Percentiles rank a stretch among this genome's conserved stretches.
Conservation (phyloP, 2,113 vertebrate species). For the Ondatra zibethicus region DNA sequence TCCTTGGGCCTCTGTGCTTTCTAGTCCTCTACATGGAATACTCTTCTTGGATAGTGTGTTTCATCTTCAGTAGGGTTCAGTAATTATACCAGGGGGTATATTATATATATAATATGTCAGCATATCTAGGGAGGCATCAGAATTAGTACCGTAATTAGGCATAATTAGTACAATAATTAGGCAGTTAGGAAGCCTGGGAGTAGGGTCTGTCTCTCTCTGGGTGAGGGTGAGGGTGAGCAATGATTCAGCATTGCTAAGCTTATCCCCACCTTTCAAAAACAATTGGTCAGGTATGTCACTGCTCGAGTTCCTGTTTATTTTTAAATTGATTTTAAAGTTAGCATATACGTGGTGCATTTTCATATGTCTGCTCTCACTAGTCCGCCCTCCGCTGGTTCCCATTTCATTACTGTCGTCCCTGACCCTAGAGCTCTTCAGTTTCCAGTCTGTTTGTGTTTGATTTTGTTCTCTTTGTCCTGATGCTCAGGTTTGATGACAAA, state of each 20-base stretch:
- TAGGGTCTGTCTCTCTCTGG: background rate
- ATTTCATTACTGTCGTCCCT: background rate
- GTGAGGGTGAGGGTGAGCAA: background rate
- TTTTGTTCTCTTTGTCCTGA: conserved; percentile 55
- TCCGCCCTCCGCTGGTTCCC: too few relatives aligned
- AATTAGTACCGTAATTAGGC: background rate
- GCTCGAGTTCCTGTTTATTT: conserved; percentile 16
- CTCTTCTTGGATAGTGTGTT: conserved; percentile 6
- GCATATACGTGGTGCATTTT: background rate
- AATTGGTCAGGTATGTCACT: conserved; percentile 8
- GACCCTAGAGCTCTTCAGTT: background rate
- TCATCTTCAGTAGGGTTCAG: background rate
- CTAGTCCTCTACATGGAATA: background rate
- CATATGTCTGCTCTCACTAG: background rate
- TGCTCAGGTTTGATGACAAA: conserved; percentile 94
- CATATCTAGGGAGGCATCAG: background rate
- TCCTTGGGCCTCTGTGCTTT: background rate
- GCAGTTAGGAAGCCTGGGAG: background rate
- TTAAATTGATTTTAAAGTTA: background rate
- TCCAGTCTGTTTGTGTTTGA: conserved; percentile 44
- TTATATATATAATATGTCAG: background rate
- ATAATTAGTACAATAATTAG: background rate
- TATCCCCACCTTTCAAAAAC: conserved; percentile 6
- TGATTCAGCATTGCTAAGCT: background rate
- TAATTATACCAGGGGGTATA: conserved; percentile 9